These are phyloP conservation scores for Centruroides vittatus DNA, from an alignment of 1,140 invertebrate species.

Conservation along the genomic window DNA sequence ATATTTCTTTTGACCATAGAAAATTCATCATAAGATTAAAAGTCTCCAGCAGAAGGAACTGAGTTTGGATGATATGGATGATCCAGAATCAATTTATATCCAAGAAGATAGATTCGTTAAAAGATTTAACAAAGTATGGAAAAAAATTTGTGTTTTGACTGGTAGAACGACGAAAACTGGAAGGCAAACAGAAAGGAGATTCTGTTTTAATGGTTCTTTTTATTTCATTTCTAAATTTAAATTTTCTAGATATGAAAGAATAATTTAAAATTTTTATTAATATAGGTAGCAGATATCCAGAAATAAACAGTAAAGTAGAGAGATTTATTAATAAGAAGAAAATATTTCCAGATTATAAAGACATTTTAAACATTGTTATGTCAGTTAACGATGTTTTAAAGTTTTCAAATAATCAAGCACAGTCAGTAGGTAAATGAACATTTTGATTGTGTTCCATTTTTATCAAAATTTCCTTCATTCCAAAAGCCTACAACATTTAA, in stretches of 20 bases:
- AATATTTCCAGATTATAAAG: constrained; percentile 29
- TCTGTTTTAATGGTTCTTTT: constrained; percentile 25
- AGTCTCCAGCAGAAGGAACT: constrained; percentile 24
- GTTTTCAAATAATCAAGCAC: constrained; percentile 19
- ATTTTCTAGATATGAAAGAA: neutral
- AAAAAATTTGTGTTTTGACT: constrained; percentile 27
- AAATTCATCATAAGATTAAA: constrained; percentile 27
- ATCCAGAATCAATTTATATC: constrained; percentile 28
- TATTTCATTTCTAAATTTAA: neutral
- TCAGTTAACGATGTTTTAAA: constrained; percentile 22
- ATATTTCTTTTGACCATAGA: constrained; percentile 14
- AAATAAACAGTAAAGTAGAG: constrained; percentile 27
- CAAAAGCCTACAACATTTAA: too few relatives aligned
- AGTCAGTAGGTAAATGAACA: constrained; percentile 1
- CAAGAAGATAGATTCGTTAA: constrained; percentile 26
- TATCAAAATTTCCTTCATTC: too few relatives aligned
- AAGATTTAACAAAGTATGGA: constrained; percentile 29
- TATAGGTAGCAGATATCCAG: constrained; percentile 22
- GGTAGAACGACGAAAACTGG: constrained; percentile 22
- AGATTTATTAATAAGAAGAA: constrained; percentile 29
- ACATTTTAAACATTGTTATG: constrained; percentile 24
- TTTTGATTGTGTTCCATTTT: neutral
- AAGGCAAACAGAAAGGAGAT: constrained; percentile 24
- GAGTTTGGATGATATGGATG: constrained; percentile 27
- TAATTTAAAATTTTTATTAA: neutral